Conservation (phyloP, 2,113 vertebrate genomes). For the Triplophysa tibetana region DNA sequence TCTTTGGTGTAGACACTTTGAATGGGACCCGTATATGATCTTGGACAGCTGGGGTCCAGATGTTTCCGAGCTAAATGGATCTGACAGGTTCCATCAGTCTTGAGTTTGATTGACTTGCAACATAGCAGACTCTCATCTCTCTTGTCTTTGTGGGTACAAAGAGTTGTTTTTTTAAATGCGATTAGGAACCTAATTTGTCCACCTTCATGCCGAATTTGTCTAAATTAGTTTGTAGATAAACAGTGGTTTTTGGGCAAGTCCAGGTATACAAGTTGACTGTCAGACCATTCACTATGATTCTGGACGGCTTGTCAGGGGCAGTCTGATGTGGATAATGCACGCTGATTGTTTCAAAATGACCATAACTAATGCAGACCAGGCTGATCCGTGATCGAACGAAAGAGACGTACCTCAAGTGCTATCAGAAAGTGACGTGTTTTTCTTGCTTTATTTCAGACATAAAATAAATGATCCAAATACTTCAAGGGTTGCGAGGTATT, state of each 20-base stretch:
- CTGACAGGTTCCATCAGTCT: constrained; percentile 48
- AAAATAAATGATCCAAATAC: constrained; percentile 67
- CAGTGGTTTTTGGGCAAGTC: not conserved
- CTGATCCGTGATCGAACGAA: constrained; percentile 55
- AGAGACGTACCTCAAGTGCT: constrained; percentile 30
- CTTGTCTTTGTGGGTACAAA: not conserved
- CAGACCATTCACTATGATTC: constrained; percentile 11
- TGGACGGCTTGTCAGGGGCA: constrained; percentile 57
- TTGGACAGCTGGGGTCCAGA: constrained; percentile 58
- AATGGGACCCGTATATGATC: constrained; percentile 26
- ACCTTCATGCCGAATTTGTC: constrained; percentile 16
- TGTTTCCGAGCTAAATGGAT: constrained; percentile 43
- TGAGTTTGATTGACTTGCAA: constrained; percentile 36
- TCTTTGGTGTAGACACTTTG: constrained; percentile 44
- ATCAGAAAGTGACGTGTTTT: constrained; percentile 38
- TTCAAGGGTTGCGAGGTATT: constrained; percentile 60
- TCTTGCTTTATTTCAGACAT: constrained; percentile 57
- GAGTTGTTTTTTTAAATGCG: constrained; percentile 19
- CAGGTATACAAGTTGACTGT: not conserved
- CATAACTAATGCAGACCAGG: constrained; percentile 75
- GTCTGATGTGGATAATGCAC: constrained; percentile 72
- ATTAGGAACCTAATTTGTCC: constrained; percentile 13
- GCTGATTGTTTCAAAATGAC: constrained; percentile 69
- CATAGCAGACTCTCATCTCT: constrained; percentile 9
- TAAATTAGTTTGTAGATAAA: constrained; percentile 26